Evolutionary conservation across 2,797 vertebrate species (phyloP).

Genomic region (Crax fasciolata): DNA sequence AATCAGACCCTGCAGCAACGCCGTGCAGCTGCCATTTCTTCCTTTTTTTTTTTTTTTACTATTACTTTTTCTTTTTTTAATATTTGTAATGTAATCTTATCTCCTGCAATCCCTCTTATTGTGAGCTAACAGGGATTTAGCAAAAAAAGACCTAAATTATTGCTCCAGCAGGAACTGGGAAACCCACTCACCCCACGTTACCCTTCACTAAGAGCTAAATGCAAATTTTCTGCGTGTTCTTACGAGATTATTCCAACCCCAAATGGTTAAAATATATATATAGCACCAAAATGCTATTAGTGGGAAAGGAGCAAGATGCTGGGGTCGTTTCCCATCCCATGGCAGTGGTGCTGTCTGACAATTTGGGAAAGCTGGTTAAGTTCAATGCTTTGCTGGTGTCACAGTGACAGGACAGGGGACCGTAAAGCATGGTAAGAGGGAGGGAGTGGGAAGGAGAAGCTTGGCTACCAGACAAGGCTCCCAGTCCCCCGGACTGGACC

Average conservation of each 20-base stretch:
- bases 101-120: neutral
- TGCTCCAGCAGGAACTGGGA: neutral
- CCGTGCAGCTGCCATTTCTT: neutral
- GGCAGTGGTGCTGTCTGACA: neutral
- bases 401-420: conserved; percentile 78
- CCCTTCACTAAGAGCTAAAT: neutral
- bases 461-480: conserved; percentile 88
- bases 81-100: rapidly evolving
- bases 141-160: neutral
- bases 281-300: neutral
- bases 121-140: neutral
- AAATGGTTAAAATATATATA: neutral
- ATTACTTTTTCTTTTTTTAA: too few relatives aligned
- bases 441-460: conserved; percentile 84
- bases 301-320: neutral
- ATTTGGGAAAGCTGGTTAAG: conserved; percentile 55
- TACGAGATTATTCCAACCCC: neutral
- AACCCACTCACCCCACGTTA: neutral
- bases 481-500: conserved; percentile 86
- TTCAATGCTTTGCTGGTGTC: conserved; percentile 75
- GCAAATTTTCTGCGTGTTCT: neutral
- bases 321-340: neutral
- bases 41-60: neutral
- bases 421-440: conserved; percentile 74
- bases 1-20: neutral